A percentile compares a stretch with the other conserved stretches of the same genome.
These are phyloP conservation scores for Tanypteryx hageni DNA, from an alignment of 2,888 invertebrate species.

Conservation along the genomic window DNA sequence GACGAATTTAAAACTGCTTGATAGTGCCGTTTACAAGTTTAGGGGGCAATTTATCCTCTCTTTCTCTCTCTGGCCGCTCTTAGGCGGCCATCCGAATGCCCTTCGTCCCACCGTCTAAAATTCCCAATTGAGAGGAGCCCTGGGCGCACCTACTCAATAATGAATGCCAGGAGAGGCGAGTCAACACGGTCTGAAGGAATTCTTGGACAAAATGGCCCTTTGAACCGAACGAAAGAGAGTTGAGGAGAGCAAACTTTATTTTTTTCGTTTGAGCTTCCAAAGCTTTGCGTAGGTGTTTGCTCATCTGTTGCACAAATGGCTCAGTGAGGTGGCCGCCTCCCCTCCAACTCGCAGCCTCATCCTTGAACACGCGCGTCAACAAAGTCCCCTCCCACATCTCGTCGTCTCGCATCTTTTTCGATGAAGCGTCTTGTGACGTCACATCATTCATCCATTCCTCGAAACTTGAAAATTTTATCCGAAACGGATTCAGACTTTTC, in stretches of 20 bases:
- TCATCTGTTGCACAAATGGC: constrained; percentile 16
- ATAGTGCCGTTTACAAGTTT: no score
- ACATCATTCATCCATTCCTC: not conserved
- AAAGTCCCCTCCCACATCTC: not conserved
- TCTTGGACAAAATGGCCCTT: constrained; percentile 8
- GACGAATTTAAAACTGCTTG: no score
- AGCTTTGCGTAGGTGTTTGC: constrained; percentile 19
- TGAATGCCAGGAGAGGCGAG: not conserved
- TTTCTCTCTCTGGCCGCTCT: no score
- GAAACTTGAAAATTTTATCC: not conserved
- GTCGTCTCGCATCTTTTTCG: not conserved
- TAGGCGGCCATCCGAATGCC: no score
- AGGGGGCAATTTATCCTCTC: no score
- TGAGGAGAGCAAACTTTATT: constrained; percentile 29
- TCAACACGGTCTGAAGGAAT: not conserved
- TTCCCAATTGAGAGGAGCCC: not conserved
- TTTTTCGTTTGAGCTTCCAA: not conserved
- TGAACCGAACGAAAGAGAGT: not conserved
- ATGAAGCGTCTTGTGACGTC: not conserved
- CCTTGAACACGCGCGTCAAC: not conserved
- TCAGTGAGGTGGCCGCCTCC: not conserved
- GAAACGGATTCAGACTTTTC: not conserved
- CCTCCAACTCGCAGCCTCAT: not conserved
- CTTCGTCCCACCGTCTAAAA: not conserved
- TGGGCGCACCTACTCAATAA: not conserved